These are phyloP conservation scores for Diplolepis rosae DNA, from an alignment of 2,888 invertebrate species.

Conservation along the genomic window DNA sequence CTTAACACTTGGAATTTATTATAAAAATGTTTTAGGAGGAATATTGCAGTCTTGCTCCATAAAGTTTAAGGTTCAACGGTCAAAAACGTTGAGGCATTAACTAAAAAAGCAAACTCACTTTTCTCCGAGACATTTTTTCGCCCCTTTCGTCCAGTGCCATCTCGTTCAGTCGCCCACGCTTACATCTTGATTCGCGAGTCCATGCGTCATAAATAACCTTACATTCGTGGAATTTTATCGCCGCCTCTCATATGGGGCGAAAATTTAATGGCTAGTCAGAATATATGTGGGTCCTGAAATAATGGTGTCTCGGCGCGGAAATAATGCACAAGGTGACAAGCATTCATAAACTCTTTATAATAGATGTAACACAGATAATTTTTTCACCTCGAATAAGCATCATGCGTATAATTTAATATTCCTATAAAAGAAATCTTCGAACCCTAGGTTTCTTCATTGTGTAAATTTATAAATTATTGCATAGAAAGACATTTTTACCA, in stretches of 20 bases:
- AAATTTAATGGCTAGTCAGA: constrained; percentile 33
- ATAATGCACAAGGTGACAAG: constrained; percentile 29
- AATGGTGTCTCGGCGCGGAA: constrained; percentile 30
- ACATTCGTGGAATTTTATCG: constrained; percentile 50
- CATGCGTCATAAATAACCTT: constrained; percentile 48
- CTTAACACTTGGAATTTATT: too few species aligned
- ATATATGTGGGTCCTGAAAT: constrained; percentile 31
- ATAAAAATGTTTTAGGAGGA: too few species aligned
- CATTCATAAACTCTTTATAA: constrained; percentile 20
- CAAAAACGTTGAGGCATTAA: background rate
- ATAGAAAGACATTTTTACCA: too few species aligned
- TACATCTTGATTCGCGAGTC: constrained; percentile 51
- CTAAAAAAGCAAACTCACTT: constrained; percentile 38
- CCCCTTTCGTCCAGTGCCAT: constrained; percentile 35
- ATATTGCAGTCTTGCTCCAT: too few species aligned
- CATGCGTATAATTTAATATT: background rate
- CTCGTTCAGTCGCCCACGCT: constrained; percentile 45
- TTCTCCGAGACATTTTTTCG: constrained; percentile 37
- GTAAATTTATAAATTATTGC: too few species aligned
- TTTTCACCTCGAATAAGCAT: constrained; percentile 12
- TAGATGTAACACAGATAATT: constrained; percentile 17
- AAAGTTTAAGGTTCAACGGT: too few species aligned
- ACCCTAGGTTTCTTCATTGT: background rate
- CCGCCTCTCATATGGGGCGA: constrained; percentile 47
- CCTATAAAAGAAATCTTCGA: background rate